Evolutionary conservation across 2,113 vertebrate genomes (phyloP).

Genomic region (Tragelaphus buxtoni): DNA sequence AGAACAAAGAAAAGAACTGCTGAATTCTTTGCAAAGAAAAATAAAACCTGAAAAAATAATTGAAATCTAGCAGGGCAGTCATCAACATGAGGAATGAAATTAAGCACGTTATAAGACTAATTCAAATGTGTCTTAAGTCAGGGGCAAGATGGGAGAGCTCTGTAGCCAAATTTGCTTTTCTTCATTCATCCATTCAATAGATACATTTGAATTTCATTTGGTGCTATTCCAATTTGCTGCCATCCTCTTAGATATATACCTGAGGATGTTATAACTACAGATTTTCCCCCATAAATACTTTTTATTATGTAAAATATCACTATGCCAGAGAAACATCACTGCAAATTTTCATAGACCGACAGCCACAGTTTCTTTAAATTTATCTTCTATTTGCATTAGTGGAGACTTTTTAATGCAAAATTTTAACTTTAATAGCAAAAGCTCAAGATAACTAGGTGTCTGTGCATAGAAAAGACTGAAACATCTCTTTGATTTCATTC

Average conservation of each 20-base stretch:
- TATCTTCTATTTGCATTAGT: background rate
- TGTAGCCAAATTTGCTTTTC: slow-evolving; percentile 36
- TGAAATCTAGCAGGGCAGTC: slow-evolving; percentile 47
- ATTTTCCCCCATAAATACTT: background rate
- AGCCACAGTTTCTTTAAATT: background rate
- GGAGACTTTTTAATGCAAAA: background rate
- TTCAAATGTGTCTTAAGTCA: slow-evolving; percentile 42
- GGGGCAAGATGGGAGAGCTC: background rate
- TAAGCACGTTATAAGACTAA: background rate
- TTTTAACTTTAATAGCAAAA: background rate
- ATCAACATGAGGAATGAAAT: background rate
- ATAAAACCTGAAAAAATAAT: slow-evolving; percentile 52
- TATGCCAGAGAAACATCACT: background rate
- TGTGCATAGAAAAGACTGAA: background rate
- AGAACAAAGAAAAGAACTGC: slow-evolving; percentile 46
- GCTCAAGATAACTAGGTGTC: background rate
- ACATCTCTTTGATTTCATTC: background rate
- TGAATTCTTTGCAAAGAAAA: slow-evolving; percentile 3
- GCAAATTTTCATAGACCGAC: background rate
- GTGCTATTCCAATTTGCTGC: background rate
- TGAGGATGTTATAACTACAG: background rate
- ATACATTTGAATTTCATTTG: background rate
- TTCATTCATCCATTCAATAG: slow-evolving; percentile 4
- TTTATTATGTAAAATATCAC: slow-evolving; percentile 5
- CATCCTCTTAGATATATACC: background rate